Evolutionary conservation across 2,113 vertebrate genomes (phyloP), one percentile per base, ranked within the genome.

Genomic region (Apeltes quadracus): DNA sequence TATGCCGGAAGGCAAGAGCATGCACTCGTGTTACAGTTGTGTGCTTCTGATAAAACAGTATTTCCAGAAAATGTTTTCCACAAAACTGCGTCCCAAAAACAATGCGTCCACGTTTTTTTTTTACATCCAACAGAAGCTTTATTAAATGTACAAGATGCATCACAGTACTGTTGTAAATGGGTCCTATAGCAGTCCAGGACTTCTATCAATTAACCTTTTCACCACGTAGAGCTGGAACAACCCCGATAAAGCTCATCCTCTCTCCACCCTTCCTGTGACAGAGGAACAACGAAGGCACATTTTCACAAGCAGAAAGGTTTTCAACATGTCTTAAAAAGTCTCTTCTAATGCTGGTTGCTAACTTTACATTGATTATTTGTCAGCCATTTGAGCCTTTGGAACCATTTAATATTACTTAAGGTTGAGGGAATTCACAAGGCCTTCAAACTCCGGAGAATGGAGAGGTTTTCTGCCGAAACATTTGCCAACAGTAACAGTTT

Each of bases 191-290:
- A 38, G n/a, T 63, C 32, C 4, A 16, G 61, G 62, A 61, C 61
- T 59, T 72, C 75, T 66, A 65, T 32, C 67, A 69, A 61, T 32
- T 63, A 72, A 66, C 64, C 43, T 66, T 76, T 50, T 44, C 16
- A 43, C 36, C 23, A 41, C n/a, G 22, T 55, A n/a, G 57, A 66
- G 43, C 62, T 62, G 27, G 22, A 76, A 53, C 39, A 68, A 41
- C 27, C 29, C 1, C 29, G 68, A 56, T 65, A 34, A 18, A 73
- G 61, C 43, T 55, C 68, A 65, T 79, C 64, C 59, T 54, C 55
- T 54, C 63, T 64, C 51, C 48, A 32, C 69, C 53, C 51, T 11
- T 57, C 27, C 76, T 62, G 32, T 64, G 16, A 72, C 34, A 61
- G 53, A 51, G 23, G 58, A 64, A 53, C 27, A 61, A 69, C 57